phyloP scores from a whole-genome alignment of 2,888 invertebrate species.

The Malacosoma neustria region DNA sequence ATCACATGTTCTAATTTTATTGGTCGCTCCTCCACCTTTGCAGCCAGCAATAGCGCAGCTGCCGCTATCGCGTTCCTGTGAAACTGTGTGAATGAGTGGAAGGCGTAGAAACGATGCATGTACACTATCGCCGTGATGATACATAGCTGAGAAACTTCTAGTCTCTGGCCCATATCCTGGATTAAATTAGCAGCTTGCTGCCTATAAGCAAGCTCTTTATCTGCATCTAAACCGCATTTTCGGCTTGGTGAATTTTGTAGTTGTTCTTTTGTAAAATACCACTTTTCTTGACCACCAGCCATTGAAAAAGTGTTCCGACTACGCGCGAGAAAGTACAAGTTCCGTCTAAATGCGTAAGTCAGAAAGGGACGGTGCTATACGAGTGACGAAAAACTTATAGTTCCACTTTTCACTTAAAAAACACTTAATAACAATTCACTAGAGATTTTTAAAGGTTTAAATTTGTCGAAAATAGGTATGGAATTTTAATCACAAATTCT shows the following conservation, averaged over 20 bases:
- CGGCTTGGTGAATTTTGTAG: slow-evolving; percentile 93
- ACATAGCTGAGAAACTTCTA: slow-evolving; percentile 98
- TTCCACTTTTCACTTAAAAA: slow-evolving; percentile 38
- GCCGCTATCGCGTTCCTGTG: slow-evolving; percentile 96
- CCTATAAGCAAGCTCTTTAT: slow-evolving; percentile 95
- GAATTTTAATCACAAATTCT: slow-evolving; percentile 40
- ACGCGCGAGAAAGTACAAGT: slow-evolving; percentile 67
- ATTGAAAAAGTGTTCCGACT: slow-evolving; percentile 78
- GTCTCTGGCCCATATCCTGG: slow-evolving; percentile 98
- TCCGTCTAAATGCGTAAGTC: slow-evolving; percentile 63
- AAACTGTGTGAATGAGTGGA: slow-evolving; percentile 97
- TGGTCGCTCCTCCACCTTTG: slow-evolving; percentile 99
- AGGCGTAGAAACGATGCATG: slow-evolving; percentile 99
- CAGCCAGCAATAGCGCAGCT: slow-evolving; percentile 96
- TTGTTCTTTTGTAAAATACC: slow-evolving; percentile 97
- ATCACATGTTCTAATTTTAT: slow-evolving; percentile 98
- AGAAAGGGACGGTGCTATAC: slow-evolving; percentile 68
- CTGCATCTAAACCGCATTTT: slow-evolving; percentile 92
- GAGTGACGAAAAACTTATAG: slow-evolving; percentile 54
- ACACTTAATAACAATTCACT: slow-evolving; percentile 31
- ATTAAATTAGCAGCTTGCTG: slow-evolving; percentile 98
- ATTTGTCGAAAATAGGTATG: slow-evolving; percentile 19
- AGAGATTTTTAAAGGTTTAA: slow-evolving; percentile 24
- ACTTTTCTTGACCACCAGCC: slow-evolving; percentile 87
- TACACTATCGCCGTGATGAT: slow-evolving; percentile 99